Evolutionary conservation across 2,888 invertebrate genomes (phyloP), one percentile per base, ranked within the genome.

Genomic region (Netelia melanura): DNA sequence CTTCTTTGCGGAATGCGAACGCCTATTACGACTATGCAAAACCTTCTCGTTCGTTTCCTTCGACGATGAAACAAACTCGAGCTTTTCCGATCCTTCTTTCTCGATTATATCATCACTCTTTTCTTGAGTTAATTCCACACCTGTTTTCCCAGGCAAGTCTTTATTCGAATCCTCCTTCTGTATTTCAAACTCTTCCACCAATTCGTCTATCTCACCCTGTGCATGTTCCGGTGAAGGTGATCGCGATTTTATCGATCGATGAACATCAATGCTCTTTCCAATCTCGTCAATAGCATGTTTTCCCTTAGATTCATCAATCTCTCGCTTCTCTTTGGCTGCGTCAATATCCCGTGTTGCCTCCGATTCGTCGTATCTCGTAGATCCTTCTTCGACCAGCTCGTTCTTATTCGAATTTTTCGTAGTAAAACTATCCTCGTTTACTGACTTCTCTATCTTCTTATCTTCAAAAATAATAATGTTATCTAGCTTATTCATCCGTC

Each of bases 1-100:
- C 21, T 68, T 44, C 21, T 62, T 78, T 64, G 43, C n/a, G 17
- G 65, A 62, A 23, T 61, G 78, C 11, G 76, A 77, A 62, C 48
- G 68, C 21, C 72, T 83, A 48, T 67, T 44, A 23, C 83, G 62
- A 70, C 74, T 80, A 14, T 74, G 54, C 9, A 65, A 8, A 67
- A 62, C 5, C 11, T 78, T 65, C 14, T 68, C 10, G 6, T 79
- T 25, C 21, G 17, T n/a, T 14, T 74, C 65, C 14, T 64, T 68
- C 14, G 30, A 3, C 30, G 30, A 30, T 30, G 30, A 30, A 30
- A 30, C 30, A 3, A 30, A 3, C 2, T 1, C 30, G 30, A 21
- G n/a, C 25, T 8, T 21, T 8, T 43, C 71, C 3, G 62, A 9
- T 1, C 2, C 3, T 64, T 30, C 58, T 65, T 38, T 48, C 17